Evolutionary conservation across 35 echinoderm and acorn worm species (phyloP), one percentile per base, ranked within the genome.

Genomic region (Lytechinus pictus): DNA sequence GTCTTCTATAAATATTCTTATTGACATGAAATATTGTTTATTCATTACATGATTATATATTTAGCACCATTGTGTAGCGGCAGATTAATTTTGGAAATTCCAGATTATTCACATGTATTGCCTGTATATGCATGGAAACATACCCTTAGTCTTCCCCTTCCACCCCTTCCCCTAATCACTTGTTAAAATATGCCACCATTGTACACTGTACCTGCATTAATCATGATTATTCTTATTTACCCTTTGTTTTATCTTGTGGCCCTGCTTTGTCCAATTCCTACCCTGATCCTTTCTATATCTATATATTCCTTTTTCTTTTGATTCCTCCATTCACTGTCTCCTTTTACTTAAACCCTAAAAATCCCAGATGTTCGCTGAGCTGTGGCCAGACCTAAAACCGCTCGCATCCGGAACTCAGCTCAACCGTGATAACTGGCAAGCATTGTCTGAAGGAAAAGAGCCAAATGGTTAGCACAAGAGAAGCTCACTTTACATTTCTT

Each of bases 381-480:
- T 93, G 27, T 99, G 98, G 98, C 97, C 98, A 44, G 98, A 96
- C 51, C 94, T 97, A 52, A 88, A 86, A 61, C 98, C 98, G 61
- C 97, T 99, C 12, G 87, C 94, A 87, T 94, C 92, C 28, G 98
- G 98, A 61, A 96, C 97, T 56, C 94, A 96, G 94, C 96, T 97
- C 92, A 99, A 99, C 97, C 97, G 98, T 86, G 93, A 94, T 86
- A 99, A 99, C 95, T 99, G 98, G 98, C 97, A 97, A 95, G 94
- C 98, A 86, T 86, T 99, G 95, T 88, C 97, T 57, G 98, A 99
- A 57, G 98, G 96, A 44, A 94, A 94, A 96, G 94, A 96, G 86
- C 94, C 97, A 60, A 97, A 99, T 97, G 98, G 98, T 99, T 99
- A 97, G 98, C 88, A 44, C 28, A 90, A 90, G 29, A 90, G 52